Evolutionary conservation across 2,797 vertebrate species (phyloP), one percentile per base, ranked within the genome.

Genomic region (Crax fasciolata): DNA sequence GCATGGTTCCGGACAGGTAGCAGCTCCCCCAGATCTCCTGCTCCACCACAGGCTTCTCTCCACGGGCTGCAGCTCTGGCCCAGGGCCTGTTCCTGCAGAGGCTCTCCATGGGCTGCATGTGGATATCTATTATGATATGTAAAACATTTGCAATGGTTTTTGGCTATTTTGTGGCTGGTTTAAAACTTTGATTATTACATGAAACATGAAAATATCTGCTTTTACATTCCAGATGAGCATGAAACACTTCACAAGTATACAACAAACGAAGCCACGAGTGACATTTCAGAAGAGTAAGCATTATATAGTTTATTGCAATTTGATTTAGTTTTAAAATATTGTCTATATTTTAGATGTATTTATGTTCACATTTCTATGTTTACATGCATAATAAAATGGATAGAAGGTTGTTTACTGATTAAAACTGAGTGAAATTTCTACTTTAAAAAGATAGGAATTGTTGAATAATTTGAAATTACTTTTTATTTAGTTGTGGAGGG

Each of bases 211-310:
- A 96, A 94, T 81, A 88, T 2, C 68, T 94, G 88, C 70, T 75
- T 84, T 94, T 81, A 76, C 87, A 93, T 91, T 91, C 58, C 66
- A 90, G 77, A 86, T 44, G 76, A 65, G 32, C 44, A 24, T 94
- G 88, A 94, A 35, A 57, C 84, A 58, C 63, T 77, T 71, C 63
- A 77, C 71, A 95, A 95, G 58, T 90, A 95, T 63, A 63, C 84
- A 88, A 66, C 90, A 85, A 96, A 43, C 54, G 97, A 84, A 77
- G 67, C 91, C 70, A 90, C 89, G 94, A 80, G 72, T 87, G 81
- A 87, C 63, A 67, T 71, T 49, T 97, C 93, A 43, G 85, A 89
- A 91, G 57, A 58, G 97, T 97, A 96, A 86, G 91, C 55, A 18
- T 83, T 93, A 48, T 3, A 23, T 75, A 20, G 63, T 71, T 67